Evolutionary conservation across 2,888 invertebrate species (phyloP).

Genomic region (Netelia melanura): DNA sequence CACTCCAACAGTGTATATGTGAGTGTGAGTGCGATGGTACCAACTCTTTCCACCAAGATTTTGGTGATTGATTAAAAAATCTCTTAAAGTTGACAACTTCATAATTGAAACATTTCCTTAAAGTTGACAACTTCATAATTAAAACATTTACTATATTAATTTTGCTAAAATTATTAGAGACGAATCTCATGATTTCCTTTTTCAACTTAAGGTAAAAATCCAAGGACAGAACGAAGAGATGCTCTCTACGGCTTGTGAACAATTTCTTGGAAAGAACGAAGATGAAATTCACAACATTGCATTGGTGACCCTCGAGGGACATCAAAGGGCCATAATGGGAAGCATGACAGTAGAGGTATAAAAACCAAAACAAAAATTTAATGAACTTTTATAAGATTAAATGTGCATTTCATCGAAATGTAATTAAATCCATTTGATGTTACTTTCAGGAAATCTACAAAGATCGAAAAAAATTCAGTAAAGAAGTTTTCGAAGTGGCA

Average conservation of each 20-base stretch:
- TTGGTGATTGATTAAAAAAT: no score
- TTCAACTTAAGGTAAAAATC: slow-evolving; percentile 89
- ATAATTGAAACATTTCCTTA: no score
- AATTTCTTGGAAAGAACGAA: slow-evolving; percentile 95
- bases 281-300: slow-evolving; percentile 96
- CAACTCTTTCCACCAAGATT: no score
- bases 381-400: not conserved
- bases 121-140: no score
- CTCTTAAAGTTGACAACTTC: no score
- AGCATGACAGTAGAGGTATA: slow-evolving; percentile 96
- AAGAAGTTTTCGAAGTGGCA: slow-evolving; percentile 97
- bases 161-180: no score
- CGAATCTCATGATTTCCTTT: slow-evolving; percentile 30
- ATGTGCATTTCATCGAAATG: slow-evolving; percentile 14
- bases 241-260: slow-evolving; percentile 96
- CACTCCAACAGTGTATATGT: no score
- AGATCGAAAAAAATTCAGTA: slow-evolving; percentile 97
- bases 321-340: slow-evolving; percentile 98
- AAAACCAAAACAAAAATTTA: not conserved
- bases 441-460: slow-evolving; percentile 93
- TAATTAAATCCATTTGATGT: slow-evolving; percentile 12
- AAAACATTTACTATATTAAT: no score
- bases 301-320: slow-evolving; percentile 95
- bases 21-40: no score
- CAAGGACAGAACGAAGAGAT: slow-evolving; percentile 96